Base-by-base conservation (phyloP, 2,888 invertebrate species). In the Cerceris ruficornis region DNA sequence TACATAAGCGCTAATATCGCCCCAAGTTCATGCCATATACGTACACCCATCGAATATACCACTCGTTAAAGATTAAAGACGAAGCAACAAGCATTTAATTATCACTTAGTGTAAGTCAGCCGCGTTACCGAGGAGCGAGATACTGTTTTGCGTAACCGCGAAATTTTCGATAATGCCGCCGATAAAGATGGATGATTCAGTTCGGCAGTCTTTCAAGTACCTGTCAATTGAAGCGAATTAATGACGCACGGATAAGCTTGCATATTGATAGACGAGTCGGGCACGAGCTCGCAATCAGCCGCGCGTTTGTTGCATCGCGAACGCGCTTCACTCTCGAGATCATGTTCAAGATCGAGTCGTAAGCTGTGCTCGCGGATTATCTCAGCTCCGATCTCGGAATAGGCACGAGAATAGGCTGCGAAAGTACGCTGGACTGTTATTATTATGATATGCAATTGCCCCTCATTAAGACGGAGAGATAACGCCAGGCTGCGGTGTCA, bases 191-290 rank as follows among this genome's bases (percentile, higher is more conserved):
- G 55, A 15, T 54, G 8, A 49, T 46, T 54, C 14, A n/a, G 43
- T 52, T 70, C 28, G 42, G 58, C n/a, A 39, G 17, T 17, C 57
- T 65, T 17, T 49, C 65, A 57, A 8, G 46, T 46, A 60, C 67
- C 72, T 80, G 80, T 74, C 79, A 55, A 73, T 73, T 62, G 80
- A 65, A 67, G 54, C 60, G 74, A 69, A 67, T 79, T 67, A 74
- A 80, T 60, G 73, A 67, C 79, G 66, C 78, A 15, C 69, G 69
- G 59, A 75, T 52, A 46, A 52, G 11, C 14, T 17, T 17, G 43
- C 55, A 58, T 72, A 67, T 52, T 39, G 50, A 67, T 65, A 58
- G 41, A n/a, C 61, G 42, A 1, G 54, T 54, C 14, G 11, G 6
- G 14, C 5, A 8, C 14, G 28, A 49, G 52, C 60, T 15, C 43